Evolutionary conservation across 2,797 vertebrate species (phyloP).

Genomic region (Pseudochaenichthys georgianus): DNA sequence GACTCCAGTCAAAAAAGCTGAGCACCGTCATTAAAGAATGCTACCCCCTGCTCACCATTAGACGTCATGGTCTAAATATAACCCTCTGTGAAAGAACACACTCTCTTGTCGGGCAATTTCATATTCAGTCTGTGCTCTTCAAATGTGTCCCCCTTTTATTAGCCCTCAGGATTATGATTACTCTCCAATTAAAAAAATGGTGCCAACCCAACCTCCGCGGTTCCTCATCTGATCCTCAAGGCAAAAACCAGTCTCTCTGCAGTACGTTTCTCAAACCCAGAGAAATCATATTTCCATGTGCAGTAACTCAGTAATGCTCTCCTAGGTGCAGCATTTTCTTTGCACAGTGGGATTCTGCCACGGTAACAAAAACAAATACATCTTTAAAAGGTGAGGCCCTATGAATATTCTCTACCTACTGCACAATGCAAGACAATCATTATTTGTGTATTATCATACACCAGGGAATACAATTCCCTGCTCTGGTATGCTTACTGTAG

Average conservation of each 20-base stretch:
- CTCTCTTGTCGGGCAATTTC: conserved; percentile 48
- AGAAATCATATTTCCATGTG: conserved; percentile 40
- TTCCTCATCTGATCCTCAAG: conserved; percentile 60
- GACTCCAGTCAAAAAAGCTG: conserved; percentile 70
- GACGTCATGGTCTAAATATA: conserved; percentile 78
- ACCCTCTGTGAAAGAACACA: conserved; percentile 64
- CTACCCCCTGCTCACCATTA: conserved; percentile 56
- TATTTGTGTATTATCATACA: conserved; percentile 18
- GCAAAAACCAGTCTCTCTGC: conserved; percentile 43
- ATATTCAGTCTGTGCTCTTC: conserved; percentile 46
- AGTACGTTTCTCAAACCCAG: conserved; percentile 25
- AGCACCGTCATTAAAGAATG: conserved; percentile 56
- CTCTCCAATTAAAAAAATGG: conserved; percentile 50
- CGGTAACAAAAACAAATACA: conserved; percentile 27
- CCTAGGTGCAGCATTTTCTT: conserved; percentile 28
- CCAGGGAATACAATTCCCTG: conserved; percentile 6
- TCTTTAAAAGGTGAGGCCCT: conserved; percentile 25
- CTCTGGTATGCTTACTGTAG: neutral
- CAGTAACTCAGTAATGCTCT: conserved; percentile 19
- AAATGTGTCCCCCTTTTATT: conserved; percentile 63
- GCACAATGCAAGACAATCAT: conserved; percentile 30
- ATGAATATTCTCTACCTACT: conserved; percentile 17
- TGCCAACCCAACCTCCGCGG: conserved; percentile 35
- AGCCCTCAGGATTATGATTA: conserved; percentile 62
- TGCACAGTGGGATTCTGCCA: conserved; percentile 33